Conservation (phyloP, 2,888 invertebrate genomes). For the Phyto melanocephala region DNA sequence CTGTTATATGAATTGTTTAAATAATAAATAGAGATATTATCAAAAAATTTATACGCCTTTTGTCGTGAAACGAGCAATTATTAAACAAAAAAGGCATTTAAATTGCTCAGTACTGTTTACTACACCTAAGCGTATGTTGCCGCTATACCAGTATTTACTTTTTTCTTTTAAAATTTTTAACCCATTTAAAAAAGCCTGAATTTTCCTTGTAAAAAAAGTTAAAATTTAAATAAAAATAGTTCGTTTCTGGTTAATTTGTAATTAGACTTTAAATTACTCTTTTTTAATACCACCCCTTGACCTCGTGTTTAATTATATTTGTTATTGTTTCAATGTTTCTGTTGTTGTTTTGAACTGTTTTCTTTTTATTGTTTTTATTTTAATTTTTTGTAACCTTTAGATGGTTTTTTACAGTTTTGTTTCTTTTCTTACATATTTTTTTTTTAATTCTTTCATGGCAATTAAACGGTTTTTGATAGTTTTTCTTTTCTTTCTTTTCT, state of each 20-base stretch:
- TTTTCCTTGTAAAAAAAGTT: not conserved
- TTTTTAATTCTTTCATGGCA: slow-evolving; percentile 33
- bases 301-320: slow-evolving; percentile 53
- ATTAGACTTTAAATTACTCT: slow-evolving; percentile 2
- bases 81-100: too few relatives aligned
- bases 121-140: too few relatives aligned
- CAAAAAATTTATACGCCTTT: too few relatives aligned
- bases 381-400: slow-evolving; percentile 34
- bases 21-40: too few relatives aligned
- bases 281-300: slow-evolving; percentile 15
- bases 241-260: slow-evolving; percentile 1
- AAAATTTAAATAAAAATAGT: not conserved
- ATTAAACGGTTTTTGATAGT: slow-evolving; percentile 52
- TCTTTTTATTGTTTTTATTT: slow-evolving; percentile 7
- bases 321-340: slow-evolving; percentile 33
- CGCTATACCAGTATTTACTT: too few relatives aligned
- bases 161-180: too few relatives aligned
- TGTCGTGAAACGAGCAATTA: too few relatives aligned
- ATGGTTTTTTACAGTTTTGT: slow-evolving; percentile 17
- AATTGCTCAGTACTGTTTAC: too few relatives aligned
- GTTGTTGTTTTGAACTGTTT: not conserved
- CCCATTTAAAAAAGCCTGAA: too few relatives aligned
- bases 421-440: not conserved
- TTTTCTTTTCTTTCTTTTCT: slow-evolving; percentile 13
- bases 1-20: too few relatives aligned